A percentile compares a stretch with the other conserved stretches of the same genome.
These are phyloP conservation scores for Camponotus vicinus DNA, from an alignment of 1,140 invertebrate species.

Conservation along the genomic window DNA sequence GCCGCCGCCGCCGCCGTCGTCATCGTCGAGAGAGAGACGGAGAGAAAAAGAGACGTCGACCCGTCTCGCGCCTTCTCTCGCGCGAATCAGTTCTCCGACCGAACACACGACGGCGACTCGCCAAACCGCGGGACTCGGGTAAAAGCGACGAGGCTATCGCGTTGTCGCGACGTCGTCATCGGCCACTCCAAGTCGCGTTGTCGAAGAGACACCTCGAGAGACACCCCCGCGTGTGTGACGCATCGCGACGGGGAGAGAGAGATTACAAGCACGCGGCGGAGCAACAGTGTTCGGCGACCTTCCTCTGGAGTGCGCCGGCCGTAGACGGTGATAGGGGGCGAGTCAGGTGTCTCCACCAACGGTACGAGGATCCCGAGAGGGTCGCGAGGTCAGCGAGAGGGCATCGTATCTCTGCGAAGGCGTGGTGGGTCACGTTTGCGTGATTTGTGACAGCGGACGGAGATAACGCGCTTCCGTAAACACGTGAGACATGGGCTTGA, in stretches of 20 bases:
- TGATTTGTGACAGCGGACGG: background rate
- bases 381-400: constrained; percentile 36
- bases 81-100: constrained; percentile 72
- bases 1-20: background rate
- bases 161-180: constrained; percentile 31
- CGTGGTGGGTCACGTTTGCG: constrained; percentile 56
- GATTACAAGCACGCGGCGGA: constrained; percentile 66
- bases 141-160: constrained; percentile 17
- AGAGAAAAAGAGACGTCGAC: constrained; percentile 67
- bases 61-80: constrained; percentile 69
- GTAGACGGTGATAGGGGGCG: constrained; percentile 13
- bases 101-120: constrained; percentile 73
- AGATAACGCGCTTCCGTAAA: background rate
- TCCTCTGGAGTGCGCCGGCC: constrained; percentile 31
- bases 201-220: background rate
- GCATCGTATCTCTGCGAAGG: constrained; percentile 58
- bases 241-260: constrained; percentile 18
- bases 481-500: constrained; percentile 9
- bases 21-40: constrained; percentile 55
- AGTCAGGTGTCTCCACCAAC: constrained; percentile 10
- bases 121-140: constrained; percentile 57
- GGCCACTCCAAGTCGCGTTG: background rate
- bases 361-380: constrained; percentile 10
- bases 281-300: constrained; percentile 70
- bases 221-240: background rate